Conservation (phyloP, 2,888 invertebrate genomes). For the Lomographa bimaculata region DNA sequence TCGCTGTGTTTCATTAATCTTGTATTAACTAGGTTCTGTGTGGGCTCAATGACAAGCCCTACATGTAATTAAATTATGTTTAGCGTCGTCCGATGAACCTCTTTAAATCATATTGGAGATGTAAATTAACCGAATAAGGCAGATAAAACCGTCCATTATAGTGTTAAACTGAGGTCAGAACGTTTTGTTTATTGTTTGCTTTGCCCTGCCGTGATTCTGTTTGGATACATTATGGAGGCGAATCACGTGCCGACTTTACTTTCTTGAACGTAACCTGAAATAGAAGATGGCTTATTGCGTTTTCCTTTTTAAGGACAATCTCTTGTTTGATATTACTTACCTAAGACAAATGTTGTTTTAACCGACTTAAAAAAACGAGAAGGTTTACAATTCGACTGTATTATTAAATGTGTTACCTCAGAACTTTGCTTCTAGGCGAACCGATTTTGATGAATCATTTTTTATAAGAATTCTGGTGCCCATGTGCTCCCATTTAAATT, state of each 20-base stretch:
- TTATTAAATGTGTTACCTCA: no score
- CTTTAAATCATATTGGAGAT: slow-evolving; percentile 68
- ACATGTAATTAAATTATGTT: slow-evolving; percentile 76
- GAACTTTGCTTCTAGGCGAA: no score
- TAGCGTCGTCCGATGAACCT: slow-evolving; percentile 59
- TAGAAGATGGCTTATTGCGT: slow-evolving; percentile 21
- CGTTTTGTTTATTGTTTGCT: slow-evolving; percentile 29
- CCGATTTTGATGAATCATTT: no score
- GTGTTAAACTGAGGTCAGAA: slow-evolving; percentile 28
- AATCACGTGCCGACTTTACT: slow-evolving; percentile 23
- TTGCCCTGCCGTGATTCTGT: slow-evolving; percentile 25
- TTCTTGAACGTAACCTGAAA: slow-evolving; percentile 23
- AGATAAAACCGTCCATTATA: slow-evolving; percentile 39
- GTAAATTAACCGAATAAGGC: slow-evolving; percentile 47
- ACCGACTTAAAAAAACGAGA: no score
- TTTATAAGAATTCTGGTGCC: no score
- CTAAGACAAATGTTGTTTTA: neutral
- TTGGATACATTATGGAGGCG: slow-evolving; percentile 18
- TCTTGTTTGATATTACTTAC: slow-evolving; percentile 11
- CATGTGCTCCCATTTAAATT: no score
- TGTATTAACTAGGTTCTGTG: slow-evolving; percentile 71
- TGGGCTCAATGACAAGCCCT: slow-evolving; percentile 70
- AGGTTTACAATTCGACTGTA: no score
- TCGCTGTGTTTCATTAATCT: slow-evolving; percentile 69
- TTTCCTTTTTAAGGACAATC: slow-evolving; percentile 13